phyloP scores from a whole-genome alignment of 1,140 invertebrate species.

The Atta texana region DNA sequence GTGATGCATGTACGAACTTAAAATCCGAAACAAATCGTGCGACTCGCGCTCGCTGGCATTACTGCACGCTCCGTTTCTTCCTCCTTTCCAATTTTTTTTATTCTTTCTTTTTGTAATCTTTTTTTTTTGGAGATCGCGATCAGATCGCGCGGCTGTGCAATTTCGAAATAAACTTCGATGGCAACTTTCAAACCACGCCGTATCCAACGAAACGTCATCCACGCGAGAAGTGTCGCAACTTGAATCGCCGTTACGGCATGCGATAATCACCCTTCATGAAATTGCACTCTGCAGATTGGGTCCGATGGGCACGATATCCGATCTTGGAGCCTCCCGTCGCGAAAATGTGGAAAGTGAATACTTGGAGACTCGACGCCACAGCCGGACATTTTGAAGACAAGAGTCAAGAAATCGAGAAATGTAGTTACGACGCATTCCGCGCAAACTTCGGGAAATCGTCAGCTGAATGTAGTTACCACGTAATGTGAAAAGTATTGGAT shows the following conservation, averaged over 20 bases:
- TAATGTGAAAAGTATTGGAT: background rate
- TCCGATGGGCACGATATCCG: conserved; percentile 32
- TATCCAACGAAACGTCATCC: conserved; percentile 16
- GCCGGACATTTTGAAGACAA: conserved; percentile 17
- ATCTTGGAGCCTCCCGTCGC: conserved; percentile 9
- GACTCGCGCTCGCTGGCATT: background rate
- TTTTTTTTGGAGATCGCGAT: conserved; percentile 6
- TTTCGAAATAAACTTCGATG: conserved; percentile 3
- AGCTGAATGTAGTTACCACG: background rate
- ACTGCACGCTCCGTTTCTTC: background rate
- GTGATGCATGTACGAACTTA: background rate
- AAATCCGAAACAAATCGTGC: background rate
- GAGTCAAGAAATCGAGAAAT: conserved; percentile 10
- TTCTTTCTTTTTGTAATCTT: background rate
- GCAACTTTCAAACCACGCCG: conserved; percentile 26
- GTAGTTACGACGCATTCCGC: conserved; percentile 3
- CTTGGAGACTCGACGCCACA: background rate
- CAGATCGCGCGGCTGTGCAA: background rate
- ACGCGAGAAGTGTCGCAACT: conserved; percentile 11
- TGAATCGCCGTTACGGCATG: background rate
- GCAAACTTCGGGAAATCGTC: conserved; percentile 12
- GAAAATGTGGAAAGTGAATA: conserved; percentile 43
- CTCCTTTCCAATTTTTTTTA: background rate
- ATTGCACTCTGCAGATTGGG: conserved; percentile 15
- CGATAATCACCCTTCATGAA: conserved; percentile 18